Evolutionary conservation across 2,113 vertebrate genomes (phyloP).

Genomic region (Rhynchopsitta pachyrhyncha): DNA sequence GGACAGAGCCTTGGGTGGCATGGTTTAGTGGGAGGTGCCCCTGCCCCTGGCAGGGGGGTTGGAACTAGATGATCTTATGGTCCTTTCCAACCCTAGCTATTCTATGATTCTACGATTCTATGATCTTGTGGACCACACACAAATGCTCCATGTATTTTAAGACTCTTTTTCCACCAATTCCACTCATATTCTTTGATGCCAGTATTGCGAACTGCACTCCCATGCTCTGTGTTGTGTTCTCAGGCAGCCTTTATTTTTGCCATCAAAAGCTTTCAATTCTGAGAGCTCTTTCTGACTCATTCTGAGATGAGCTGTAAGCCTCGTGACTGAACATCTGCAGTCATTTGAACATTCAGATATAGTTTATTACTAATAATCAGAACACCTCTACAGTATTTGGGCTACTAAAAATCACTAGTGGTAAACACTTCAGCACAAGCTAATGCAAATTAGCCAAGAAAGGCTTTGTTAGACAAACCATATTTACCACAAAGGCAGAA

Average conservation of each 20-base stretch:
- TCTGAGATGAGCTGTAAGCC: background rate
- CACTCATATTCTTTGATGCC: background rate
- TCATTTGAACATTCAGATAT: background rate
- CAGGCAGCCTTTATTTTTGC: background rate
- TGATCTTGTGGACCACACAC: background rate
- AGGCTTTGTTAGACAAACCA: background rate
- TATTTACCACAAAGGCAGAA: background rate
- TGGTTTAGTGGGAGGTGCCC: too few species aligned
- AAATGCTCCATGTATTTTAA: background rate
- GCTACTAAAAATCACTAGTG: background rate
- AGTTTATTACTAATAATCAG: background rate
- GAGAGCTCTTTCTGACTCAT: background rate
- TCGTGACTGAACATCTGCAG: background rate
- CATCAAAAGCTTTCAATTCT: background rate
- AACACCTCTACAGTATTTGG: background rate
- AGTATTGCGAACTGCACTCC: background rate
- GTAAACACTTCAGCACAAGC: background rate
- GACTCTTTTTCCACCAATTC: background rate
- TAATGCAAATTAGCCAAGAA: background rate
- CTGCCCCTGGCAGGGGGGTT: too few species aligned
- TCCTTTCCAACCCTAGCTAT: too few species aligned
- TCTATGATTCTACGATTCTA: too few species aligned
- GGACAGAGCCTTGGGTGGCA: too few species aligned
- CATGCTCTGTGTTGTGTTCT: background rate
- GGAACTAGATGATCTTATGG: too few species aligned